These are phyloP conservation scores for Sinocyclocheilus anshuiensis DNA, from an alignment of 2,113 vertebrate species.

Conservation along the genomic window DNA sequence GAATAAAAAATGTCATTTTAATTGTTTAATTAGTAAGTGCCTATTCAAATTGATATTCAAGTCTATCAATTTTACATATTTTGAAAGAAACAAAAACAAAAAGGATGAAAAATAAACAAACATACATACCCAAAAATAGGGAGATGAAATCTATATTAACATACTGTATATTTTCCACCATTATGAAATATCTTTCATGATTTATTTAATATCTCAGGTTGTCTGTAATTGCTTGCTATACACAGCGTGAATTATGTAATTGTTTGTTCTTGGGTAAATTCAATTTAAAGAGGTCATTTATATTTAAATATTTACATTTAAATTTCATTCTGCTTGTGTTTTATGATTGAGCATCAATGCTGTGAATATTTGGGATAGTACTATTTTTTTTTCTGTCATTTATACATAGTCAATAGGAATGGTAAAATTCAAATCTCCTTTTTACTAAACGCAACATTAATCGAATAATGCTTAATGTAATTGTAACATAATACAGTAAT, in stretches of 20 bases:
- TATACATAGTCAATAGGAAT: neutral
- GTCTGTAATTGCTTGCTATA: neutral
- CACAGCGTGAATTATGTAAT: neutral
- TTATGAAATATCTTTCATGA: neutral
- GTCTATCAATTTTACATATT: neutral
- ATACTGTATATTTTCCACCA: neutral
- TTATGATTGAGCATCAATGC: neutral
- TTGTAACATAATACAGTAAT: neutral
- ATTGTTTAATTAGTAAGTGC: too few relatives aligned
- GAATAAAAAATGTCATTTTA: too few relatives aligned
- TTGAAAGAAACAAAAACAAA: neutral
- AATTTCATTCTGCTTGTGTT: neutral
- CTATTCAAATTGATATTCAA: neutral
- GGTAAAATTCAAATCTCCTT: neutral
- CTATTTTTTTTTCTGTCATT: too few relatives aligned
- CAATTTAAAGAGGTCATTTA: neutral
- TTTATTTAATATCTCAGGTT: neutral
- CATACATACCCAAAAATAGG: neutral
- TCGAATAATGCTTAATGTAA: neutral
- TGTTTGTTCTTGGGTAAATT: neutral
- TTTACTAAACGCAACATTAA: neutral
- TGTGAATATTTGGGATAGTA: neutral
- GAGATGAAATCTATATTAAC: neutral
- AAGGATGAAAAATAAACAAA: neutral
- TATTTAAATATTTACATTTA: neutral